These are phyloP conservation scores for Cotesia typhae DNA, from an alignment of 1,140 invertebrate genomes.

Conservation along the genomic window DNA sequence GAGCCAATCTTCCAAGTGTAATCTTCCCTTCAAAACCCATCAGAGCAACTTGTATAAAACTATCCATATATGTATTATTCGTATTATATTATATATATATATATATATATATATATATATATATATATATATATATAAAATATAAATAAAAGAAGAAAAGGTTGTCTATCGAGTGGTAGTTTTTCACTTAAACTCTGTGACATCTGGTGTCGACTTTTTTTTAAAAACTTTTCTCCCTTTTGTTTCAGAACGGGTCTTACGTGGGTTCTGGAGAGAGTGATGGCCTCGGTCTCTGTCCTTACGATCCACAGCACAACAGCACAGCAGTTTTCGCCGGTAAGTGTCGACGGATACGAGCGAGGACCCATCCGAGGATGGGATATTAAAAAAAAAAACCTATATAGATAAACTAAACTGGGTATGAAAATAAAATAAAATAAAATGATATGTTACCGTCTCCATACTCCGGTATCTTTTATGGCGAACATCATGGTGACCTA, in stretches of 20 bases:
- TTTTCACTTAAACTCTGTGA: conserved; percentile 18
- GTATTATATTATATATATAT: background rate
- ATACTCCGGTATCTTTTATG: background rate
- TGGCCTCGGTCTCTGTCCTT: conserved; percentile 88
- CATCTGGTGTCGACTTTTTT: conserved; percentile 31
- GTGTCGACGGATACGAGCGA: conserved; percentile 21
- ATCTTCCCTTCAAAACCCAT: conserved; percentile 18
- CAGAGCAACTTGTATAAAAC: conserved; percentile 11
- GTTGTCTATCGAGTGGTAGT: background rate
- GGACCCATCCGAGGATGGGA: background rate
- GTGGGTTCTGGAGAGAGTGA: conserved; percentile 73
- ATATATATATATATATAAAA: no score
- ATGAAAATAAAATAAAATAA: conserved; percentile 14
- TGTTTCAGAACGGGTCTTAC: conserved; percentile 69
- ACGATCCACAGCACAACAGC: conserved; percentile 92
- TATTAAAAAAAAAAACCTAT: background rate
- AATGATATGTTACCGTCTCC: background rate
- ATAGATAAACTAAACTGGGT: background rate
- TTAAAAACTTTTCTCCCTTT: conserved; percentile 44
- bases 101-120: background rate
- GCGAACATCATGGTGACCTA: conserved; percentile 12
- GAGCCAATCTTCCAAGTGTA: conserved; percentile 15
- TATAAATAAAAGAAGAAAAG: background rate
- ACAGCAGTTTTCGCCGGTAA: conserved; percentile 82
- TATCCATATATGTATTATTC: no score